phyloP scores from a whole-genome alignment of 2,888 invertebrate genomes.

The Nebria salina region DNA sequence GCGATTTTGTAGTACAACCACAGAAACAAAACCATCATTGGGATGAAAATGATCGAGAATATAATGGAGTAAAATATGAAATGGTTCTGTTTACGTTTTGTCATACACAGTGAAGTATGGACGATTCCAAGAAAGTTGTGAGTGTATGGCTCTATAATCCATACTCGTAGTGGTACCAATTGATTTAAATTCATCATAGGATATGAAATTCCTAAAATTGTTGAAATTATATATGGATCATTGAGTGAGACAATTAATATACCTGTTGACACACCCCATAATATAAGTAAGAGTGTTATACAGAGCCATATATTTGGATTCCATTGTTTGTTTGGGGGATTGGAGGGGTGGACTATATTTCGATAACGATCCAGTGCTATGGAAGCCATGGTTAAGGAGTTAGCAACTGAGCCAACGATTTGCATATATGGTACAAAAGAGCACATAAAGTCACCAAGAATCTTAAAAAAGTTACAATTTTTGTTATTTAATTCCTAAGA shows the following conservation, averaged over 20 bases:
- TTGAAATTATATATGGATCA: neutral
- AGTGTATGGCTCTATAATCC: slow-evolving; percentile 50
- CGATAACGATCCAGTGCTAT: slow-evolving; percentile 69
- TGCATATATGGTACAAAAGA: slow-evolving; percentile 64
- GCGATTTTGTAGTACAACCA: slow-evolving; percentile 66
- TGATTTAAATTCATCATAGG: slow-evolving; percentile 62
- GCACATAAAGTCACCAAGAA: slow-evolving; percentile 64
- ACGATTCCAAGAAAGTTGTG: neutral
- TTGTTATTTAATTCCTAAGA: slow-evolving; percentile 52
- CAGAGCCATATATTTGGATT: slow-evolving; percentile 61
- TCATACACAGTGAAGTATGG: slow-evolving; percentile 4
- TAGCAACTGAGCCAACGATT: slow-evolving; percentile 64
- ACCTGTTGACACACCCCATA: slow-evolving; percentile 62
- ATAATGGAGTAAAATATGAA: slow-evolving; percentile 55
- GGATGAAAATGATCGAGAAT: slow-evolving; percentile 60
- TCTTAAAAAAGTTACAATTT: slow-evolving; percentile 57
- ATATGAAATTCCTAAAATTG: slow-evolving; percentile 58
- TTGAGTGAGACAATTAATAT: slow-evolving; percentile 13
- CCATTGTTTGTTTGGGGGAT: slow-evolving; percentile 62
- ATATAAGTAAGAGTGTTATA: slow-evolving; percentile 54
- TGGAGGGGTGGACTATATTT: slow-evolving; percentile 62
- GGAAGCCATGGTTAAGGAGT: slow-evolving; percentile 65
- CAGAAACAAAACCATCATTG: slow-evolving; percentile 63
- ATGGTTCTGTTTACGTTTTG: slow-evolving; percentile 45
- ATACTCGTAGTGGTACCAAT: slow-evolving; percentile 54